phyloP scores from a whole-genome alignment of 2,113 vertebrate genomes.

The Maccullochella peelii region DNA sequence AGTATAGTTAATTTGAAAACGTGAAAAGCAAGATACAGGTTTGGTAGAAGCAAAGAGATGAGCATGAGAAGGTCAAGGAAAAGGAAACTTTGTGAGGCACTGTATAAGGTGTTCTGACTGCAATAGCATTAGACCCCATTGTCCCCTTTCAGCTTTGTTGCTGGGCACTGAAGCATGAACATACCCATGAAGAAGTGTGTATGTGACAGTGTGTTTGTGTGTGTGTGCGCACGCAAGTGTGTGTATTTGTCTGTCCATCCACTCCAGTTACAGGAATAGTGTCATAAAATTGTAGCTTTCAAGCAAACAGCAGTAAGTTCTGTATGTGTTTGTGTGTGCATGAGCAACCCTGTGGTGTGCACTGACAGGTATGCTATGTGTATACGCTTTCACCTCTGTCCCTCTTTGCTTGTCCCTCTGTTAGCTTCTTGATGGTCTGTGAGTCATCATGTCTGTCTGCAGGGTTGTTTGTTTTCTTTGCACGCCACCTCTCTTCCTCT shows the following conservation, averaged over 20 bases:
- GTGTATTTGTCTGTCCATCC: conserved; percentile 40
- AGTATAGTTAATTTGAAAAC: conserved; percentile 9
- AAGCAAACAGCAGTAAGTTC: conserved; percentile 28
- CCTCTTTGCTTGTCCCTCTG: conserved; percentile 1
- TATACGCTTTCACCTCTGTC: conserved; percentile 13
- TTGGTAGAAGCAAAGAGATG: conserved; percentile 30
- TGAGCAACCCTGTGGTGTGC: neutral
- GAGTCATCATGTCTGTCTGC: conserved; percentile 60
- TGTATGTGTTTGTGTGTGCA: conserved; percentile 29
- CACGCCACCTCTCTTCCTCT: conserved; percentile 51
- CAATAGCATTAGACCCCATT: conserved; percentile 71
- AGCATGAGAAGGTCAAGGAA: conserved; percentile 45
- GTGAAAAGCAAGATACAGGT: neutral
- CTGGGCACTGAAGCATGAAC: conserved; percentile 75
- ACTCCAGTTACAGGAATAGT: conserved; percentile 49
- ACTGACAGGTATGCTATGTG: conserved; percentile 15
- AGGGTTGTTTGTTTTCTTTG: conserved; percentile 67
- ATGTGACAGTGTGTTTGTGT: conserved; percentile 33
- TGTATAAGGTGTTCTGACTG: conserved; percentile 71
- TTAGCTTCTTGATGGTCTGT: conserved; percentile 45
- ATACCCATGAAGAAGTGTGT: conserved; percentile 63
- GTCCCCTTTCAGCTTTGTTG: conserved; percentile 80
- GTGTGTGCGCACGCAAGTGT: conserved; percentile 20
- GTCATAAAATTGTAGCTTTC: conserved; percentile 44
- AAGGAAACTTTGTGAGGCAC: conserved; percentile 54